A percentile compares a stretch with the other conserved stretches of the same genome.
These are phyloP conservation scores for Solea solea DNA, from an alignment of 2,113 vertebrate genomes.

Conservation along the genomic window DNA sequence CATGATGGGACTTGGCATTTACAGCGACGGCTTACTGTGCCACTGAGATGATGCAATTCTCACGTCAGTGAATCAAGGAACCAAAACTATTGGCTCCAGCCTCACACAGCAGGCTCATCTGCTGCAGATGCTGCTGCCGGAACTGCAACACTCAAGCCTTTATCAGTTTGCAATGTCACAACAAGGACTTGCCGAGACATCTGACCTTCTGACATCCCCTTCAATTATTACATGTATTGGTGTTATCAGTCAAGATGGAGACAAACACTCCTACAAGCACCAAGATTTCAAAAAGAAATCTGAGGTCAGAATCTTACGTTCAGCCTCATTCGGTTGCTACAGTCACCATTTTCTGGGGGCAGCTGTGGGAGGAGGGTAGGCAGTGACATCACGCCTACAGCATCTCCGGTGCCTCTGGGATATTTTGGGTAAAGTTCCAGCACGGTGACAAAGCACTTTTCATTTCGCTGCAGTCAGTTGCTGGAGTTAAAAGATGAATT, in stretches of 20 bases:
- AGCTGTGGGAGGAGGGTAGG: slow-evolving; percentile 52
- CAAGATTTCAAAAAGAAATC: slow-evolving; percentile 1
- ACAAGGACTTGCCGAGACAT: neutral
- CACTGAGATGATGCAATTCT: slow-evolving; percentile 34
- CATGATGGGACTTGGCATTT: slow-evolving; percentile 24
- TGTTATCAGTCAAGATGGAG: neutral
- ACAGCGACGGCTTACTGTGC: slow-evolving; percentile 32
- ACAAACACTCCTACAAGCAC: neutral
- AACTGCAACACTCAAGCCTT: slow-evolving; percentile 6
- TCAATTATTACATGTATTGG: neutral
- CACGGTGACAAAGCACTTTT: slow-evolving; percentile 65
- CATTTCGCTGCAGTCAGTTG: slow-evolving; percentile 25
- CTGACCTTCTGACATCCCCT: neutral
- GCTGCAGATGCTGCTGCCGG: neutral
- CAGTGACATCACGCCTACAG: slow-evolving; percentile 59
- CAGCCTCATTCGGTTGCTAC: slow-evolving; percentile 54
- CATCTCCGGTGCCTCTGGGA: slow-evolving; percentile 38
- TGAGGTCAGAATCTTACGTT: slow-evolving; percentile 48
- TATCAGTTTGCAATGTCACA: slow-evolving; percentile 3
- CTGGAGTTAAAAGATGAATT: slow-evolving; percentile 17
- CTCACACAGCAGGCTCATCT: slow-evolving; percentile 2
- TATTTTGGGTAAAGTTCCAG: slow-evolving; percentile 58
- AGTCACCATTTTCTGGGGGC: slow-evolving; percentile 47
- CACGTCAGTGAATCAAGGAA: slow-evolving; percentile 14
- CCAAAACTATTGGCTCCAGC: slow-evolving; percentile 21